phyloP scores from a whole-genome alignment of 1,140 invertebrate species.

The Penaeus vannamei region DNA sequence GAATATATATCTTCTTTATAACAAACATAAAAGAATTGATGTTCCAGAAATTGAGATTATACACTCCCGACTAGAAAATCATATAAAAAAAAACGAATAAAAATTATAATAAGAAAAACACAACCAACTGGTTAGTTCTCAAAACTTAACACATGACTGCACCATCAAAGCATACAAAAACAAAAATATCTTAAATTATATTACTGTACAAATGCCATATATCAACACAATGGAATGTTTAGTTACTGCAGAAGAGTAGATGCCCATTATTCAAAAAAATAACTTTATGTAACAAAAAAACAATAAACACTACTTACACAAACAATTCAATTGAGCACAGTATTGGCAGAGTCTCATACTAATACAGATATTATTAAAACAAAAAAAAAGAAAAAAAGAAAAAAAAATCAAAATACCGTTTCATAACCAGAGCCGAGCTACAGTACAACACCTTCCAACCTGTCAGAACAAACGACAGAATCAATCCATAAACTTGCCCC shows the following conservation, averaged over 20 bases:
- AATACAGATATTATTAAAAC: slow-evolving; percentile 7
- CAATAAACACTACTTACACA: slow-evolving; percentile 19
- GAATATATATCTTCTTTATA: too few relatives aligned
- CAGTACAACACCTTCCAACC: too few relatives aligned
- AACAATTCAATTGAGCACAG: slow-evolving; percentile 35
- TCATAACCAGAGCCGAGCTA: too few relatives aligned
- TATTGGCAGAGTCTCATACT: slow-evolving; percentile 27
- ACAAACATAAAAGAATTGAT: background rate
- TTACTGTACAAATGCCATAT: slow-evolving; percentile 48
- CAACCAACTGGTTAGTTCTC: slow-evolving; percentile 30
- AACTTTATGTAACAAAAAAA: slow-evolving; percentile 36
- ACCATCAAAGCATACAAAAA: slow-evolving; percentile 34
- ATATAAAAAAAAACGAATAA: background rate
- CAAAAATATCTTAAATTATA: slow-evolving; percentile 33
- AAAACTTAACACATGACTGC: slow-evolving; percentile 44
- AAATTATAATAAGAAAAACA: slow-evolving; percentile 29
- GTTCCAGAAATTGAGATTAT: slow-evolving; percentile 49
- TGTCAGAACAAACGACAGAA: too few relatives aligned
- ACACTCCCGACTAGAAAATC: slow-evolving; percentile 41
- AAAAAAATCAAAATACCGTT: too few relatives aligned
- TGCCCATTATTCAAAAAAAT: slow-evolving; percentile 5
- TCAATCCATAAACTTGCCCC: too few relatives aligned
- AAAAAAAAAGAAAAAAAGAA: background rate
- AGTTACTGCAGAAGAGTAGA: slow-evolving; percentile 4
- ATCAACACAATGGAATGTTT: slow-evolving; percentile 36